Evolutionary conservation across 2,888 invertebrate species (phyloP).

Genomic region (Buathra laborator): DNA sequence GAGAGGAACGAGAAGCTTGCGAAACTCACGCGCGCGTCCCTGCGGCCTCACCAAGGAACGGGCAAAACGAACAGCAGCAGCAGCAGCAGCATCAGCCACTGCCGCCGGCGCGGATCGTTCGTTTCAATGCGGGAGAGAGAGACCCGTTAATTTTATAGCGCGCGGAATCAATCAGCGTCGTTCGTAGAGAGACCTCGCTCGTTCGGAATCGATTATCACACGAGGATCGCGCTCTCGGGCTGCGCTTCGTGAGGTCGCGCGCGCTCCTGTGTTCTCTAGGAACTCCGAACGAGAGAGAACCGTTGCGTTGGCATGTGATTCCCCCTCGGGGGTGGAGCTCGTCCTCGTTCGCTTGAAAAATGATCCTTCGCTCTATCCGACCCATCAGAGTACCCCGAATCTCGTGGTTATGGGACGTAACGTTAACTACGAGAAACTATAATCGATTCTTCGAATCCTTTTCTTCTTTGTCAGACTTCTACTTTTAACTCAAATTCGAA

Average conservation of each 20-base stretch:
- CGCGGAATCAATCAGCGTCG: constrained; percentile 75
- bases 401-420: constrained; percentile 11
- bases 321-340: constrained; percentile 53
- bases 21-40: constrained; percentile 72
- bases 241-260: constrained; percentile 31
- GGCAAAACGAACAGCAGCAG: constrained; percentile 55
- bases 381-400: constrained; percentile 45
- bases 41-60: constrained; percentile 41
- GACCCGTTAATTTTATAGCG: constrained; percentile 77
- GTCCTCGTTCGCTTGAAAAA: constrained; percentile 62
- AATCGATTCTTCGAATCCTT: not conserved
- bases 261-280: constrained; percentile 32
- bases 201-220: constrained; percentile 72
- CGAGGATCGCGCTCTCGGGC: constrained; percentile 41
- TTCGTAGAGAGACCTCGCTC: constrained; percentile 68
- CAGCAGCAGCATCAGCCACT: not conserved
- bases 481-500: not conserved
- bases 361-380: constrained; percentile 21
- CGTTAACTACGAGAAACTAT: constrained; percentile 28
- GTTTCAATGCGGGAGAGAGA: constrained; percentile 72
- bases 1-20: constrained; percentile 72
- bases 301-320: constrained; percentile 26
- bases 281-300: not conserved
- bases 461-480: not conserved
- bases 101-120: constrained; percentile 60